Percentiles rank a stretch among this genome's conserved stretches.
Conservation (phyloP, 2,888 invertebrate genomes). For the Caenorhabditis becei region DNA sequence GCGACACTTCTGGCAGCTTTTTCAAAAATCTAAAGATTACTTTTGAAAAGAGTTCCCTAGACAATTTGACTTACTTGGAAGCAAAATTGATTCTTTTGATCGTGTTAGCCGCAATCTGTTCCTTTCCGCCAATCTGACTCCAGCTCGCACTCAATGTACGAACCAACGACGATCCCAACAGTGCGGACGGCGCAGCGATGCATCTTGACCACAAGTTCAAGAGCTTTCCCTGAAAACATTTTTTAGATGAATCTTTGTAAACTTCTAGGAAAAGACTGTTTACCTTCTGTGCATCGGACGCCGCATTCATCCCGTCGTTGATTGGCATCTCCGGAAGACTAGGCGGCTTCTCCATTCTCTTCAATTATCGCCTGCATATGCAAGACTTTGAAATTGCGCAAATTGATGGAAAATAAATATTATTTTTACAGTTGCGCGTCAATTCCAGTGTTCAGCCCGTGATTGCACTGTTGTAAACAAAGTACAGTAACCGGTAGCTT, state of each 20-base stretch:
- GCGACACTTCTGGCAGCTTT: constrained; percentile 33
- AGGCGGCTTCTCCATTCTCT: neutral
- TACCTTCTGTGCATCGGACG: neutral
- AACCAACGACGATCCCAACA: constrained; percentile 22
- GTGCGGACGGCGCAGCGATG: constrained; percentile 12
- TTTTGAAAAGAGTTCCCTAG: neutral
- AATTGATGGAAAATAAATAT: neutral
- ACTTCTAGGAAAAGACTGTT: neutral
- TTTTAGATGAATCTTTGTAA: neutral
- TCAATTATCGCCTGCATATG: neutral
- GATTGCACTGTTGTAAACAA: neutral
- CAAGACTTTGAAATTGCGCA: neutral
- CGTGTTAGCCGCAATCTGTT: constrained; percentile 6
- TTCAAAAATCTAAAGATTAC: constrained; percentile 31
- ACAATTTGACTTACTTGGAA: constrained; percentile 25
- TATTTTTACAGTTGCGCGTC: too few relatives aligned
- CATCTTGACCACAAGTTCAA: constrained; percentile 26
- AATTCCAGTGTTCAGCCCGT: neutral
- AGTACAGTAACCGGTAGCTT: neutral
- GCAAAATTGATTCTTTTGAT: constrained; percentile 16
- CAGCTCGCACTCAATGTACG: constrained; percentile 10
- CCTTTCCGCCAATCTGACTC: constrained; percentile 16
- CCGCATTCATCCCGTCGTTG: neutral
- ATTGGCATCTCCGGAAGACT: neutral
- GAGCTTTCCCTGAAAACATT: constrained; percentile 39